phyloP scores from a whole-genome alignment of 2,888 invertebrate genomes.

The Oligia fasciuncula region DNA sequence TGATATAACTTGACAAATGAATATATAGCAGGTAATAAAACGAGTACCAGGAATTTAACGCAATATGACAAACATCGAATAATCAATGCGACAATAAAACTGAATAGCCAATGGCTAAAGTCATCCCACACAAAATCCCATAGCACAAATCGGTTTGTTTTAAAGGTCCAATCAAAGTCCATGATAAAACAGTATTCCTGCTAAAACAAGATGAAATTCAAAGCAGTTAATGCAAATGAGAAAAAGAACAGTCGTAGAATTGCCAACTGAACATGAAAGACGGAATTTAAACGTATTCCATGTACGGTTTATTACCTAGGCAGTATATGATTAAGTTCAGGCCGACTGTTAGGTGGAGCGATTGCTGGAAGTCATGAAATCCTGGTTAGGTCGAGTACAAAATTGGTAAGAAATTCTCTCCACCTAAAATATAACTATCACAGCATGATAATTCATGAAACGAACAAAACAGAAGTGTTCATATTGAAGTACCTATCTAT shows the following conservation, averaged over 20 bases:
- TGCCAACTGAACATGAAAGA: slow-evolving; percentile 29
- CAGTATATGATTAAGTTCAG: slow-evolving; percentile 29
- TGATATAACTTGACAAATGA: background rate
- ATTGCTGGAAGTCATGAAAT: slow-evolving; percentile 4
- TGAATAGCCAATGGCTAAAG: background rate
- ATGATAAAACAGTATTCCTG: slow-evolving; percentile 29
- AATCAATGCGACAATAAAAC: slow-evolving; percentile 2
- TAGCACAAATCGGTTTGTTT: slow-evolving; percentile 2
- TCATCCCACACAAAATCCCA: background rate
- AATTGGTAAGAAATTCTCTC: background rate
- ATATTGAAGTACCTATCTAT: background rate
- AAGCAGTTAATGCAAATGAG: slow-evolving; percentile 53
- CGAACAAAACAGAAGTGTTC: background rate
- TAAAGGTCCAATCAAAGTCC: slow-evolving; percentile 32
- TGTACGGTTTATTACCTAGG: slow-evolving; percentile 31
- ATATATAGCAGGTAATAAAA: background rate
- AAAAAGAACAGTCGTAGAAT: slow-evolving; percentile 9
- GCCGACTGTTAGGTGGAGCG: background rate
- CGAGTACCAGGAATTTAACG: background rate
- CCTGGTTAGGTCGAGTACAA: background rate
- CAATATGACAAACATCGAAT: background rate
- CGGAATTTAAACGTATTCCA: slow-evolving; percentile 19
- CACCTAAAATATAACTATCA: background rate
- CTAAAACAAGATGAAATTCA: slow-evolving; percentile 40
- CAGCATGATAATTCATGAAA: background rate